Base-by-base conservation (phyloP, 92 coral and sea anemone genomes). In the Zoanthus sociatus region DNA sequence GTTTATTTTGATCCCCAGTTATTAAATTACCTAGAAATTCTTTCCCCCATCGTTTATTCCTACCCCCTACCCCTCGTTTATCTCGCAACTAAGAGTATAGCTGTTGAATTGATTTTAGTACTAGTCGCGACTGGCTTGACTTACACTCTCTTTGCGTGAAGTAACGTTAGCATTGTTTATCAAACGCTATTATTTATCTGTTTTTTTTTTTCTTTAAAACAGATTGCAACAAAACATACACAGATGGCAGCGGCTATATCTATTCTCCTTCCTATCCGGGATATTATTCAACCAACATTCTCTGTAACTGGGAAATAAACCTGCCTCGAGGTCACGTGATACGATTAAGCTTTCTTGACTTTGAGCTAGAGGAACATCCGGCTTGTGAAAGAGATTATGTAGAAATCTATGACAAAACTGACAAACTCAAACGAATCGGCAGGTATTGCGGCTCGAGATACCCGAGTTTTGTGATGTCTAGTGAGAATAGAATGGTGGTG, bases 361-460 rank as follows among this genome's bases (percentile, higher is more conserved):
- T 94, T 83, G 92, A 90, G 45, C 93, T 94, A 9, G 94, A 94
- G 78, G 95, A 92, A 3, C 91, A 92, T 26, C 95, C 98, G 3
- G 42, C 69, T n/a, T 94, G 98, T 26, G 70, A 63, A 2, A 86
- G 73, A 14, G 98, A 94, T 53, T 89, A 86, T 77, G 83, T 26
- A 17, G 82, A 87, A 33, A 84, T 92, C 1, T 90, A 88, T 33
- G 89, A 87, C 64, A 83, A 86, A 58, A 58, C 44, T 15, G 84
- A 17, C 51, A 83, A 32, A 21, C 11, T 79, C 11, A 84, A 78
- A 44, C 17, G 63, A 26, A 20, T 90, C 54, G 98, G 98, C 4
- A 90, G 77, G 87, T 94, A 90, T 33, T 94, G 98, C 55, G 98
- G 98, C 6, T 77, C 68, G 9, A 78, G 94, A 50, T 88, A 88